Base-by-base conservation (phyloP, 2,888 invertebrate genomes). In the Stenichneumon culpator region DNA sequence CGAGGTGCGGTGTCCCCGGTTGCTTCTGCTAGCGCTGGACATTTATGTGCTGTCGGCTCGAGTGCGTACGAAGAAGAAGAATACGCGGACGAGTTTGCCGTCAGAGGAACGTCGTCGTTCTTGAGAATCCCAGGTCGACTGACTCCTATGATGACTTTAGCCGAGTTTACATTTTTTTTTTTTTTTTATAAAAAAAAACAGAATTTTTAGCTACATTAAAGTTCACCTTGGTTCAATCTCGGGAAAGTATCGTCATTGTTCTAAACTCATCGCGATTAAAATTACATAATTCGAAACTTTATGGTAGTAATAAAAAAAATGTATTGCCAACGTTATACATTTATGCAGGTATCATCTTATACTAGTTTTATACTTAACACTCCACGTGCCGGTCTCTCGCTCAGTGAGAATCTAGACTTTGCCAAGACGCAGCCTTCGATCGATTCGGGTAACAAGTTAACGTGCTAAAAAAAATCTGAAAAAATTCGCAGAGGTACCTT, bases 61-160 rank as follows among this genome's bases (percentile, higher is more conserved):
- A 57, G 57, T 57, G 25, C 25, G 25, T 25, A 57, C 57, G 57
- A 25, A 57, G 54, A 54, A 54, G 22, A 39, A 44, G 54, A 39
- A 47, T 14, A 47, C 14, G 16, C 44, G 57, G 54, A 54, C 72
- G 36, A 39, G 54, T 22, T 57, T 16, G 72, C 52, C 72, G 22
- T 72, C 70, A 22, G 22, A 32, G 54, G 22, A 39, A 72, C 54
- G 22, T 72, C 25, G 57, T 22, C 44, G 72, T 73, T 60, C 25
- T 60, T 39, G 57, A 22, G 57, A 39, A 57, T 22, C 7, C 39
- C 54, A 22, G 57, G 72, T 39, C 57, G 57, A 72, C 32, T 14
- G 54, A 72, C 22, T 44, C 72, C 57, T 72, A 9, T 36, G 52
- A 72, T 54, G 36, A 57, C 28, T 39, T 72, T 57, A 57, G 36